A percentile compares a stretch with the other conserved stretches of the same genome.
Evolutionary conservation across 2,797 vertebrate species (phyloP).

Genomic region (Anguilla pacifica): DNA sequence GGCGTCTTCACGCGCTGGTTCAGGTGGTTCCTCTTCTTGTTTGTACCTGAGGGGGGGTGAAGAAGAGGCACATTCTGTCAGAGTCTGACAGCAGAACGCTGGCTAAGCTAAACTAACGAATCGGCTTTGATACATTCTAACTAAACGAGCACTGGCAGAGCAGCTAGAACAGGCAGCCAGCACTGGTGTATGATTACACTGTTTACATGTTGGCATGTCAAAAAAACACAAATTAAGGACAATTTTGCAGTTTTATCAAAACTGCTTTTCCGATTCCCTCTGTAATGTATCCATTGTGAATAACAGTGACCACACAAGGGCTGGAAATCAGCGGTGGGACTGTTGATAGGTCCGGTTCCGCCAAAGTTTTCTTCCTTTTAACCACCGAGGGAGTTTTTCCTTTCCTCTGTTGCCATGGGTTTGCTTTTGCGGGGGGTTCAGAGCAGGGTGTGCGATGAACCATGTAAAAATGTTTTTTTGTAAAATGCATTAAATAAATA

Average conservation of each 20-base stretch:
- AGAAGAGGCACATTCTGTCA: constrained; percentile 54
- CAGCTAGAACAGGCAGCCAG: not conserved
- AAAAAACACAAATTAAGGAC: not conserved
- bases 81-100: not conserved
- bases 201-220: not conserved
- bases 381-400: not conserved
- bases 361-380: not conserved
- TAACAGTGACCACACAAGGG: not conserved
- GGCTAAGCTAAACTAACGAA: not conserved
- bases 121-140: not conserved
- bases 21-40: constrained; percentile 86
- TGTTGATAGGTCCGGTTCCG: not conserved
- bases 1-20: constrained; percentile 86
- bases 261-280: not conserved
- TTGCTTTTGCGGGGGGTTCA: not conserved
- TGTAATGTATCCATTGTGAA: not conserved
- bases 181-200: not conserved
- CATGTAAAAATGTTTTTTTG: not conserved
- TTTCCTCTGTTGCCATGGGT: not conserved
- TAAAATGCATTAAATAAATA: not conserved
- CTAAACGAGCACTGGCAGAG: not conserved
- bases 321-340: not conserved
- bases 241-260: not conserved
- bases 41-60: constrained; percentile 67
- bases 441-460: not conserved